These are phyloP conservation scores for Rhyacichthys aspro DNA, from an alignment of 2,797 vertebrate species.

Conservation along the genomic window DNA sequence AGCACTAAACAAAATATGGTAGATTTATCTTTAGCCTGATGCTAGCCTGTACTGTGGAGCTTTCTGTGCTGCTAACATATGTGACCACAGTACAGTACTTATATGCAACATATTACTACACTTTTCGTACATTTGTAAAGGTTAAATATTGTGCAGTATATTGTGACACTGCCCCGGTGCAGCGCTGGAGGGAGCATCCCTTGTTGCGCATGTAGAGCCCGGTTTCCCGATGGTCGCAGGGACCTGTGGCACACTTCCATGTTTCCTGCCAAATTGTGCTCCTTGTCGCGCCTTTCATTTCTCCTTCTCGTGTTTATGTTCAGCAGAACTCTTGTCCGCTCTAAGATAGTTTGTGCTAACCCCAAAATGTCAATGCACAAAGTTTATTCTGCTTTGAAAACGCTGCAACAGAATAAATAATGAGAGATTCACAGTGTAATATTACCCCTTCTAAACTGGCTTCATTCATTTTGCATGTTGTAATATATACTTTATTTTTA, in stretches of 20 bases:
- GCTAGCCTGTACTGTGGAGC: slow-evolving; percentile 26
- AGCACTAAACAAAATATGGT: slow-evolving; percentile 17
- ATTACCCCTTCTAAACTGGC: no score
- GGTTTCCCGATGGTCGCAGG: not conserved
- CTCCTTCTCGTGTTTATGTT: not conserved
- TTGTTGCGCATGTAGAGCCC: slow-evolving; percentile 54
- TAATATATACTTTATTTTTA: no score
- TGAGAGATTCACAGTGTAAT: no score
- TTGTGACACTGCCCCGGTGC: slow-evolving; percentile 5
- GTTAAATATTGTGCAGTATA: not conserved
- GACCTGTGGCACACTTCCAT: slow-evolving; percentile 26
- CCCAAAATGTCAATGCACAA: no score
- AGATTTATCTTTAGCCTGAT: slow-evolving; percentile 25
- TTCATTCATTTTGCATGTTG: no score
- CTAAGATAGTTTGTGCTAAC: no score
- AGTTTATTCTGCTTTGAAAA: not conserved
- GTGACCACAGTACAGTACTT: no score
- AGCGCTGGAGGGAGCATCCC: slow-evolving; percentile 35
- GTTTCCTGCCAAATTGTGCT: slow-evolving; percentile 68
- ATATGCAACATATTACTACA: no score
- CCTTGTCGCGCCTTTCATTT: not conserved
- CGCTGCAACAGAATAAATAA: no score
- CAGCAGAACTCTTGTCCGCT: not conserved
- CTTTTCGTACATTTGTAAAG: no score
- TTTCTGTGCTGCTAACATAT: not conserved